Conservation (phyloP, 2,113 vertebrate species). For the Muntiacus reevesi region DNA sequence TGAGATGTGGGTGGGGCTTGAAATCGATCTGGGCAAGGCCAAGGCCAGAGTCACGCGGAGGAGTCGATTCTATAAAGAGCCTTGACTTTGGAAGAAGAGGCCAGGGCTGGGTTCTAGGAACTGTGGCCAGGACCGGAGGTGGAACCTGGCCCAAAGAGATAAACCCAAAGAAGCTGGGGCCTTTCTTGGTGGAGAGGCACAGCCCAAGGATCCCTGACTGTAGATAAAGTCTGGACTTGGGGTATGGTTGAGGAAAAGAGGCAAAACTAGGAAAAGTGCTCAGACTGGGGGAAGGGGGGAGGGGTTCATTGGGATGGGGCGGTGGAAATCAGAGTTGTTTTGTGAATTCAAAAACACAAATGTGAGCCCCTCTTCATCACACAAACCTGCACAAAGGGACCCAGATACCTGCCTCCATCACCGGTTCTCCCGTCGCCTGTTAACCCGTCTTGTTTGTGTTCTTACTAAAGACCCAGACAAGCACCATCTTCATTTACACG, state of each 20-base stretch:
- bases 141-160: background rate
- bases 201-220: background rate
- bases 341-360: background rate
- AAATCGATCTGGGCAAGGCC: background rate
- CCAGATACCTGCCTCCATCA: background rate
- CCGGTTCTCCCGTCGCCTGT: rapidly evolving
- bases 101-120: background rate
- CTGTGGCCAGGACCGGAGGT: too few relatives aligned
- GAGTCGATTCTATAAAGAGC: rapidly evolving
- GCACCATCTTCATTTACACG: too few relatives aligned
- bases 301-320: background rate
- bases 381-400: background rate
- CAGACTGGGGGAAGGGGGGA: rapidly evolving
- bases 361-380: rapidly evolving
- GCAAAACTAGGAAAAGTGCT: too few relatives aligned
- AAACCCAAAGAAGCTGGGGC: background rate
- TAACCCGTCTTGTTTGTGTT: rapidly evolving
- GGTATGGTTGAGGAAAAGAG: background rate
- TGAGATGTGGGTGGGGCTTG: background rate
- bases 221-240: too few relatives aligned
- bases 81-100: background rate
- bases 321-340: background rate
- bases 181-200: rapidly evolving
- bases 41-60: background rate
- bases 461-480: background rate